These are phyloP conservation scores for Micrasema longulum DNA, from an alignment of 1,140 invertebrate species.

Conservation along the genomic window DNA sequence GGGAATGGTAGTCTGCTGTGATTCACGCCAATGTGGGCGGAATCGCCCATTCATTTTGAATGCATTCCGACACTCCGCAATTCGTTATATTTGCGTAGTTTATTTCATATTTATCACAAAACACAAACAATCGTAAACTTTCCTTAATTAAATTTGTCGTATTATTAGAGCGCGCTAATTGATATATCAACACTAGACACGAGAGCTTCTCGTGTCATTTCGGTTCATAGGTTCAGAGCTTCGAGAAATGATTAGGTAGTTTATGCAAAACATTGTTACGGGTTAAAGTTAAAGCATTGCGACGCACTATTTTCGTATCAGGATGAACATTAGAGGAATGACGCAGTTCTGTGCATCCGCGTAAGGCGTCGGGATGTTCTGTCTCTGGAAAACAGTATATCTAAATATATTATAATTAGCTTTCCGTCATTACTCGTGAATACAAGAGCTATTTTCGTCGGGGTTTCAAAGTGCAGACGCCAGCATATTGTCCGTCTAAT, in stretches of 20 bases:
- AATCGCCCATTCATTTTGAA: constrained; percentile 9
- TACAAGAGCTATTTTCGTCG: constrained; percentile 24
- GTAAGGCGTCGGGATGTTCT: background rate
- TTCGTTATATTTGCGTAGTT: constrained; percentile 11
- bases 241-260: constrained; percentile 11
- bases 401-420: constrained; percentile 2
- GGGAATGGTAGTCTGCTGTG: constrained; percentile 12
- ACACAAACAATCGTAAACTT: constrained; percentile 3
- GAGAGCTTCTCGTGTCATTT: background rate
- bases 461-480: constrained; percentile 29
- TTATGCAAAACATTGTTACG: background rate
- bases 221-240: constrained; percentile 29
- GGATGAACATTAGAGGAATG: constrained; percentile 1
- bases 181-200: constrained; percentile 1
- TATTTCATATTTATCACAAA: constrained; percentile 7
- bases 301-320: constrained; percentile 18
- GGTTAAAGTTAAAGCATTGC: too few species aligned
- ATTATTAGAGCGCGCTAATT: constrained; percentile 8
- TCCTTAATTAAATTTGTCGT: background rate
- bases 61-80: constrained; percentile 1
- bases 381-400: constrained; percentile 11
- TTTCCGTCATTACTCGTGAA: constrained; percentile 14
- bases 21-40: constrained; percentile 28
- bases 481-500: constrained; percentile 13
- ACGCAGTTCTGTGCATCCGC: constrained; percentile 8